Evolutionary conservation across 2,888 invertebrate species (phyloP), one percentile per base, ranked within the genome.

Genomic region (Petrophora chlorosata): DNA sequence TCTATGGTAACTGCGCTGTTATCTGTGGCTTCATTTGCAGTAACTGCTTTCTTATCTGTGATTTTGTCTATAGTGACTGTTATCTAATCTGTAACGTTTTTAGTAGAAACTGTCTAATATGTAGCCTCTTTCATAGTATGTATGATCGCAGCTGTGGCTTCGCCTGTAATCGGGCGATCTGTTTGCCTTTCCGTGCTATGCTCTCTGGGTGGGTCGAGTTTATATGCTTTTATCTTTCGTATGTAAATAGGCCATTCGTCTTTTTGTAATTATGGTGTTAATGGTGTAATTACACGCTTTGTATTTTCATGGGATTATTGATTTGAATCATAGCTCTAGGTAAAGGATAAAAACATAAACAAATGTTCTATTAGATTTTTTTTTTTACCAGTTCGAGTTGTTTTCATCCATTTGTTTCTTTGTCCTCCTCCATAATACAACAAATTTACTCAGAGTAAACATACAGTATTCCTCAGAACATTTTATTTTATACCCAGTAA

Each of bases 151-250:
- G 5, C n/a, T 19, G 29, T 9, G 17, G 16, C 5, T 10, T 29
- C 1, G 16, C 3, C 32, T 19, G 29, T 41, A 32, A 68, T 73
- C 68, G 50, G 43, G 48, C 63, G 65, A 70, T 73, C 69, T 67
- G 63, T 65, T 63, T 60, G 61, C 60, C 53, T 66, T 63, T 68
- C 49, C 59, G 61, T 62, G 63, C 55, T 53, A 30, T 60, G 48
- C 46, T 57, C 51, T 53, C 40, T 47, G 46, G 47, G 35, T 40
- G 30, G 48, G 40, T 49, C 43, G 45, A 50, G 42, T 59, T 60
- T 53, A 47, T 48, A 36, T 42, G 47, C 48, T 56, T 59, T 56
- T 60, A 60, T 60, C 60, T 60, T 47, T 60, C 25, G 46, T 53
- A 58, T 61, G 60, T 50, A 54, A 61, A 61, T 58, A 47, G 50